Conservation (phyloP, 1,140 invertebrate species). For the Caerostris extrusa region DNA sequence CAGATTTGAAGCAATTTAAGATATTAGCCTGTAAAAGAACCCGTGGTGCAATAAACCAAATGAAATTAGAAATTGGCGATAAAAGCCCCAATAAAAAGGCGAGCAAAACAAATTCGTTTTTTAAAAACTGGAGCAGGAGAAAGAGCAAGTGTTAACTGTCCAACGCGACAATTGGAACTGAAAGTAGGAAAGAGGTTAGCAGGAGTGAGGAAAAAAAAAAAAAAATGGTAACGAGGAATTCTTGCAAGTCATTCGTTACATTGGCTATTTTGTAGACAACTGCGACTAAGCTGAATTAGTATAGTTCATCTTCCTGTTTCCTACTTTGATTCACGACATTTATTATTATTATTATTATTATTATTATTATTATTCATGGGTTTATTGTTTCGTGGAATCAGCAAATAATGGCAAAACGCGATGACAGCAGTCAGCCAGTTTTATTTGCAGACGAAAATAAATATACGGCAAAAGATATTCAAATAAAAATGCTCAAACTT, state of each 20-base stretch:
- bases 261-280: slow-evolving; percentile 23
- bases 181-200: slow-evolving; percentile 1
- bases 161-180: not conserved
- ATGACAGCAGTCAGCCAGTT: not conserved
- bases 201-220: not conserved
- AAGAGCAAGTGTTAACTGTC: not conserved
- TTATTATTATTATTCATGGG: not conserved
- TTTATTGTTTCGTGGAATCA: slow-evolving; percentile 21
- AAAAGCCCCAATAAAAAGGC: not conserved
- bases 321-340: not conserved
- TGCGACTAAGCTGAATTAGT: not conserved
- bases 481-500: not conserved
- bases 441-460: slow-evolving; percentile 1
- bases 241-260: slow-evolving; percentile 12
- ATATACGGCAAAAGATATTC: not conserved
- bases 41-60: not conserved
- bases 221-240: slow-evolving; percentile 24
- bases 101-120: not conserved
- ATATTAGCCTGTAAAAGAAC: not conserved
- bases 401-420: not conserved
- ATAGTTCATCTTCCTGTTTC: slow-evolving; percentile 14
- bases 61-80: not conserved
- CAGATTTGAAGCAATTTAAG: not conserved
- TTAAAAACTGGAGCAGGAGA: not conserved
- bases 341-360: no score